phyloP scores from a whole-genome alignment of 30 jellyfish, hydroid and myxozoan genomes.

The Aurelia sp. region DNA sequence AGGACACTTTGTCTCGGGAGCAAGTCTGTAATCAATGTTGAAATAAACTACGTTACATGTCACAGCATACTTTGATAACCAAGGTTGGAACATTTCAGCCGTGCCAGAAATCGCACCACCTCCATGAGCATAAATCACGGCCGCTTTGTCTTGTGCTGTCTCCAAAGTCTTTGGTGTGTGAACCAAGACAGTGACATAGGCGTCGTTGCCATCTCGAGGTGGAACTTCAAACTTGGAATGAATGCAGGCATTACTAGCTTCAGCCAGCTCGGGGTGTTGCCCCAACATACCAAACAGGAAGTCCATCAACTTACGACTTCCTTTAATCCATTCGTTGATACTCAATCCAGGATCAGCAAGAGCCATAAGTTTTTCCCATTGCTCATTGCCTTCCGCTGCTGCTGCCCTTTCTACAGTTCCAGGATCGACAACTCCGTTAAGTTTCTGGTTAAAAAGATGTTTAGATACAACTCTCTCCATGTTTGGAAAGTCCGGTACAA shows the following conservation, averaged over 20 bases:
- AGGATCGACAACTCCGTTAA: conserved; percentile 32
- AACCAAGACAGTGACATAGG: conserved; percentile 33
- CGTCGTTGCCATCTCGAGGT: conserved; percentile 54
- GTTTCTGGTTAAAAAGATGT: conserved; percentile 49
- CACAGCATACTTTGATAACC: conserved; percentile 17
- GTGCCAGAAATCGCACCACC: conserved; percentile 44
- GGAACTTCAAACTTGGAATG: conserved; percentile 50
- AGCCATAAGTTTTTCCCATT: background rate
- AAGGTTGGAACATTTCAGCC: conserved; percentile 39
- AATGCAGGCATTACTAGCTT: conserved; percentile 11
- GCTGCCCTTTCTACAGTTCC: conserved; percentile 1
- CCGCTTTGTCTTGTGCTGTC: conserved; percentile 34
- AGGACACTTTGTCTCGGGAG: conserved; percentile 72
- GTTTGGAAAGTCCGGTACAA: background rate
- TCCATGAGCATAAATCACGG: conserved; percentile 60
- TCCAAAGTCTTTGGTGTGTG: conserved; percentile 38
- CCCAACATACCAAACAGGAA: background rate
- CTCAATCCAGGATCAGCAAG: background rate
- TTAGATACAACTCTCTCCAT: conserved; percentile 56
- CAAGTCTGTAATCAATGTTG: conserved; percentile 62
- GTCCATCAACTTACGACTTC: background rate
- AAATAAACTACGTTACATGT: conserved; percentile 14
- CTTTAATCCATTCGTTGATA: background rate
- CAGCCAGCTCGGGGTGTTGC: background rate
- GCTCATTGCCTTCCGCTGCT: background rate